These are phyloP conservation scores for Orius laevigatus DNA, from an alignment of 1,140 invertebrate genomes.

Conservation along the genomic window DNA sequence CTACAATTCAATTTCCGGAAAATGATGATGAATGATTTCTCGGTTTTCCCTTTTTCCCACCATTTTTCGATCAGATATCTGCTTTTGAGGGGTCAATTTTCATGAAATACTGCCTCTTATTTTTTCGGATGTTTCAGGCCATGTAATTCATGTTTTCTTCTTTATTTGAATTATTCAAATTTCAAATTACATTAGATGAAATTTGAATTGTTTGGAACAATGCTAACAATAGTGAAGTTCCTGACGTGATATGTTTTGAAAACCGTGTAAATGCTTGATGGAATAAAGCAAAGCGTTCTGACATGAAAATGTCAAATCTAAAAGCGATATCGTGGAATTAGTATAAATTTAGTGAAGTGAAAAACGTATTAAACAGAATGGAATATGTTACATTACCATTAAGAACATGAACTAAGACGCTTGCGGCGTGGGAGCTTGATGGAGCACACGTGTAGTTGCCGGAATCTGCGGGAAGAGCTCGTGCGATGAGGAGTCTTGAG, in stretches of 20 bases:
- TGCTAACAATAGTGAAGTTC: background rate
- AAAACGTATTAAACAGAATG: constrained; percentile 26
- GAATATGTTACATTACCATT: constrained; percentile 31
- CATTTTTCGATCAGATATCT: too few species aligned
- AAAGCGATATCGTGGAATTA: background rate
- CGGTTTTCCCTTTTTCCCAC: too few species aligned
- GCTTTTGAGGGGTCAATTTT: too few species aligned
- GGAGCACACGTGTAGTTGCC: constrained; percentile 79
- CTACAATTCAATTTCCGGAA: too few species aligned
- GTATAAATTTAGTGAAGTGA: background rate
- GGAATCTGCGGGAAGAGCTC: constrained; percentile 54
- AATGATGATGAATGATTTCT: too few species aligned
- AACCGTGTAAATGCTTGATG: background rate
- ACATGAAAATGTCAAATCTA: background rate
- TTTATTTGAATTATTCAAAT: too few species aligned
- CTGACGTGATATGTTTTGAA: background rate
- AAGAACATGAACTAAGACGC: constrained; percentile 41
- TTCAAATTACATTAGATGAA: too few species aligned
- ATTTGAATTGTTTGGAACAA: background rate
- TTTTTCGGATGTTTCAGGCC: too few species aligned
- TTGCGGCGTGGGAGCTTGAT: constrained; percentile 39
- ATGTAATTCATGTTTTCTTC: too few species aligned
- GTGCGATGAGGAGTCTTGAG: constrained; percentile 62
- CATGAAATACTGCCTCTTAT: too few species aligned
- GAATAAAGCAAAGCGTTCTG: background rate